These are phyloP conservation scores for Girardia tigrina DNA, from an alignment of 2,888 invertebrate genomes.

Conservation along the genomic window DNA sequence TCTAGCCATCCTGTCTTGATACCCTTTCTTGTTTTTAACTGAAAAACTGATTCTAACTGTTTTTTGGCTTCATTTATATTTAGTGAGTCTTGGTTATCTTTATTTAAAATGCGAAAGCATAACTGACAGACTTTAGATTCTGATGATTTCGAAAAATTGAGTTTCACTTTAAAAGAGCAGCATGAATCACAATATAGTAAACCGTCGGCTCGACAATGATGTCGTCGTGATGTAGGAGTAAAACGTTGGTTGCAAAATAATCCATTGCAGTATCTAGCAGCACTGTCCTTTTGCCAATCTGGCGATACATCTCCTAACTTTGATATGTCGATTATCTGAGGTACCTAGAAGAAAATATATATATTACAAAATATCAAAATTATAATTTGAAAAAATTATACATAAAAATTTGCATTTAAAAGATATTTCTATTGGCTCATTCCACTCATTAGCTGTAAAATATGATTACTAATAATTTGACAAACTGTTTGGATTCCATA, in stretches of 20 bases:
- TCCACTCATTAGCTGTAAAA: too few relatives aligned
- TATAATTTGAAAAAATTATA: neutral
- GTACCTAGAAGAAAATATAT: neutral
- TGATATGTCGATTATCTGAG: neutral
- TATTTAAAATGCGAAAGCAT: neutral
- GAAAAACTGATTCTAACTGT: neutral
- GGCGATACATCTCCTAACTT: neutral
- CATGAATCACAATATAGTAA: conserved; percentile 1
- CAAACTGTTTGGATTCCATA: too few relatives aligned
- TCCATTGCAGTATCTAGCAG: neutral
- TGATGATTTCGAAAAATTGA: neutral
- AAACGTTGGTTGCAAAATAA: neutral
- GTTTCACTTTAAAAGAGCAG: neutral
- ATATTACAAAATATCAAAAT: neutral
- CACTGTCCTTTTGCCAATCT: neutral
- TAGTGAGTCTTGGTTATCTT: neutral
- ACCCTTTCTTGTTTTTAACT: neutral
- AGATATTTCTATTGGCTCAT: too few relatives aligned
- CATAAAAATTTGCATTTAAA: too few relatives aligned
- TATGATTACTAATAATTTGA: too few relatives aligned
- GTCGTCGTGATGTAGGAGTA: neutral
- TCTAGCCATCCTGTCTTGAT: neutral
- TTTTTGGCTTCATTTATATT: neutral
- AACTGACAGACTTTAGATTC: neutral
- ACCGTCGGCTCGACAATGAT: neutral